Percentiles rank a stretch among this genome's conserved stretches.
Conservation (phyloP, 2,888 invertebrate species). For the Luperina testacea region DNA sequence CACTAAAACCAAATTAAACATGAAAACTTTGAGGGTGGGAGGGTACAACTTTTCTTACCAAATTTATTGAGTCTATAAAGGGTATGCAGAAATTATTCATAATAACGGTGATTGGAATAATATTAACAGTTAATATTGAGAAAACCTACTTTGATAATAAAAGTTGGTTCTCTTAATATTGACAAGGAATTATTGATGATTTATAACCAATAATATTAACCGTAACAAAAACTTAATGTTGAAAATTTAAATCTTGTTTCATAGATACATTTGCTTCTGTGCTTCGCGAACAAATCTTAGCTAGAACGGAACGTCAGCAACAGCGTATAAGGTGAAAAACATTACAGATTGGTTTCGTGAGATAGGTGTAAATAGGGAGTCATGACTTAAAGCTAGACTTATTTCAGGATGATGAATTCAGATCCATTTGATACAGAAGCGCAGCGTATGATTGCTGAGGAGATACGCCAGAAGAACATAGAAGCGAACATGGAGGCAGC, state of each 20-base stretch:
- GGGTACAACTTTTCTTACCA: neutral
- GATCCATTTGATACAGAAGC: conserved; percentile 99
- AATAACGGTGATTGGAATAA: conserved; percentile 20
- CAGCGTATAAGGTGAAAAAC: conserved; percentile 91
- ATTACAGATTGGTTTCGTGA: conserved; percentile 42
- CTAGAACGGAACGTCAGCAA: conserved; percentile 95
- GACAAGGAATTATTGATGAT: neutral
- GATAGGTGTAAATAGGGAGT: conserved; percentile 42
- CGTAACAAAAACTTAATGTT: conserved; percentile 45
- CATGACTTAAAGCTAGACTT: conserved; percentile 47
- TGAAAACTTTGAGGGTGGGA: neutral
- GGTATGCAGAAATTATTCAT: conserved; percentile 2
- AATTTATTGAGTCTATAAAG: neutral
- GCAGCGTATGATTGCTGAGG: conserved; percentile 98
- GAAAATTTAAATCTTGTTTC: conserved; percentile 68
- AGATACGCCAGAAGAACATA: conserved; percentile 98
- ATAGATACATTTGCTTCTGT: conserved; percentile 94
- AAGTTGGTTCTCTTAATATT: conserved; percentile 21
- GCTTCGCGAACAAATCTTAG: conserved; percentile 95
- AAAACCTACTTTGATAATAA: conserved; percentile 20
- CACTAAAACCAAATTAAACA: conserved; percentile 17
- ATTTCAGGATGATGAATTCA: conserved; percentile 95
- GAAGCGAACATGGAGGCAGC: conserved; percentile 99
- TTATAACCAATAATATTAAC: conserved; percentile 25
- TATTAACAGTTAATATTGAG: conserved; percentile 22